These are phyloP conservation scores for Apantesis nais DNA, from an alignment of 2,888 invertebrate genomes.

Conservation along the genomic window DNA sequence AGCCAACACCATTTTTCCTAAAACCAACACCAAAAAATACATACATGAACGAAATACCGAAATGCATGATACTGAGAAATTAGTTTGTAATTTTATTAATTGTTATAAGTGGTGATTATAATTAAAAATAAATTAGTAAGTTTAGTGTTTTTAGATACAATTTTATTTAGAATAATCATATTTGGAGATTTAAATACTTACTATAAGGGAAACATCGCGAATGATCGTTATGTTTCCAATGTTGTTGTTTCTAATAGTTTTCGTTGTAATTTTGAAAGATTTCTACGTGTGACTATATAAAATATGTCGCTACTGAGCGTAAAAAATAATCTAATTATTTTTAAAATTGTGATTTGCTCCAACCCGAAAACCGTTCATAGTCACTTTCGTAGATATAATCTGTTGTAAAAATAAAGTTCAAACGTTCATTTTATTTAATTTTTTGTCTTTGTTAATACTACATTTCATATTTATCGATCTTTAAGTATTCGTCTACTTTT, in stretches of 20 bases:
- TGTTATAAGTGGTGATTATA: neutral
- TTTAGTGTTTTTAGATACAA: neutral
- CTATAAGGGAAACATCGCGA: neutral
- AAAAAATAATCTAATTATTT: neutral
- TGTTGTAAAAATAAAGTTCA: neutral
- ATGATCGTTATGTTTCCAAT: neutral
- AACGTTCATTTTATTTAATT: too few relatives aligned
- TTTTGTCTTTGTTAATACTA: neutral
- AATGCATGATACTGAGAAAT: neutral
- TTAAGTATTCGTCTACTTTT: neutral
- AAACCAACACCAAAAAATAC: neutral
- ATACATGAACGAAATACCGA: neutral
- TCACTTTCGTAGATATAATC: neutral
- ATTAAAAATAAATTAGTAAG: neutral
- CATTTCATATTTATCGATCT: neutral
- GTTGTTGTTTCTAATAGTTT: neutral
- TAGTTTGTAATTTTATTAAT: neutral
- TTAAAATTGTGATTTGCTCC: neutral
- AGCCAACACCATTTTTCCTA: neutral
- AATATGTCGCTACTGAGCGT: neutral
- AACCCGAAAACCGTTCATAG: neutral
- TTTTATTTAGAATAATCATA: neutral
- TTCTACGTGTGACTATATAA: too few relatives aligned
- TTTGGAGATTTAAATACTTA: neutral
- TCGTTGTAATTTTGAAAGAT: neutral